Percentiles rank a stretch among this genome's conserved stretches.
Conservation (phyloP, 1,140 invertebrate species). For the Drosophila aff. region DNA sequence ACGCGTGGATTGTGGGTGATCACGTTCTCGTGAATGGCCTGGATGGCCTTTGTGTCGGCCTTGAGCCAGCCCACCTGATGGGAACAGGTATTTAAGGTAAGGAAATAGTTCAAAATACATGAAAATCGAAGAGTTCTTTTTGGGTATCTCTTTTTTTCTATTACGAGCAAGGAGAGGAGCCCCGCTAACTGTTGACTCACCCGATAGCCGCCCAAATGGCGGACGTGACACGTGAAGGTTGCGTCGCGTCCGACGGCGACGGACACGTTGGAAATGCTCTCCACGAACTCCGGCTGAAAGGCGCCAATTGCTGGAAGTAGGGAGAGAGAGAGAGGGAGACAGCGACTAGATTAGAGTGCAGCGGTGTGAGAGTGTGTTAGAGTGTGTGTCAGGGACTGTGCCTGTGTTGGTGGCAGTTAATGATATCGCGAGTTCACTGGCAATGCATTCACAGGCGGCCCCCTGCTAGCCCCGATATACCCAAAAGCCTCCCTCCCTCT, state of each 20-base stretch:
- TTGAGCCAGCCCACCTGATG: conserved; percentile 94
- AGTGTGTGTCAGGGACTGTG: conserved; percentile 12
- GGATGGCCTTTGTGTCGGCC: conserved; percentile 93
- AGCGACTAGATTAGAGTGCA: conserved; percentile 67
- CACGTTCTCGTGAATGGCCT: conserved; percentile 95
- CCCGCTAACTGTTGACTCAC: conserved; percentile 87
- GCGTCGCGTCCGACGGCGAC: conserved; percentile 94
- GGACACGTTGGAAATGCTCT: conserved; percentile 93
- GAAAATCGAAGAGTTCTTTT: background rate
- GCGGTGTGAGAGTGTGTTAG: conserved; percentile 16
- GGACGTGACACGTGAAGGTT: conserved; percentile 93
- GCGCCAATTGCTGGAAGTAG: conserved; percentile 85
- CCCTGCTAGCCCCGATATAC: conserved; percentile 7
- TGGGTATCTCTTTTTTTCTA: no score
- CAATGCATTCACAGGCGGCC: conserved; percentile 10
- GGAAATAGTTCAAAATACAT: background rate
- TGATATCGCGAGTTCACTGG: conserved; percentile 68
- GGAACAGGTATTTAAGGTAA: background rate
- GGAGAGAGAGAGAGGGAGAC: conserved; percentile 6
- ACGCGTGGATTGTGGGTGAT: conserved; percentile 94
- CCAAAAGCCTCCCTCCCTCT: background rate
- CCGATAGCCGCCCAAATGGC: conserved; percentile 95
- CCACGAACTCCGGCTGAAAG: conserved; percentile 93
- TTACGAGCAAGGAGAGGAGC: no score
- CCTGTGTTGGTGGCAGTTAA: conserved; percentile 68